Conservation (phyloP, 2,797 vertebrate species). For the Setipinna tenuifilis region DNA sequence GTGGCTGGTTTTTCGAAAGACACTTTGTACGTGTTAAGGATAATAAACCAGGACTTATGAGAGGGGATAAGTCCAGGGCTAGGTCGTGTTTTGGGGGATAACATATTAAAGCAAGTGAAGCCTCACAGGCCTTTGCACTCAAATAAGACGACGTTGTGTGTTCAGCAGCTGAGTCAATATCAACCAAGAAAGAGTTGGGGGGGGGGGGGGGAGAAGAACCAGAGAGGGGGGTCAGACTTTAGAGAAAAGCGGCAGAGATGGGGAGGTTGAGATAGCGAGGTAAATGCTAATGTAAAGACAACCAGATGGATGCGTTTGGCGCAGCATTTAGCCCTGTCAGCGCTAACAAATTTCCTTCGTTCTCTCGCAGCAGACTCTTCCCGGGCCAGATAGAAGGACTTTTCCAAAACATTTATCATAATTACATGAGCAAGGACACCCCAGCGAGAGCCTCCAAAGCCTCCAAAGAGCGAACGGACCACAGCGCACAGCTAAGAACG, state of each 20-base stretch:
- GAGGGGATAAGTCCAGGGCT: slow-evolving; percentile 41
- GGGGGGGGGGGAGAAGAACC: slow-evolving; percentile 49
- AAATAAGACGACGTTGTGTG: slow-evolving; percentile 41
- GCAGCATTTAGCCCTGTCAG: slow-evolving; percentile 20
- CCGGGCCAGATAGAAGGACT: slow-evolving; percentile 7
- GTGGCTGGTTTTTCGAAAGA: slow-evolving; percentile 33
- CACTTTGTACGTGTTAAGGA: slow-evolving; percentile 60
- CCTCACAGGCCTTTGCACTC: slow-evolving; percentile 43
- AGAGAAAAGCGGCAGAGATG: slow-evolving; percentile 16
- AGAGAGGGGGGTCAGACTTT: slow-evolving; percentile 27
- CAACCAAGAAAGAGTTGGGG: slow-evolving; percentile 49
- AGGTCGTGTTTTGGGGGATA: slow-evolving; percentile 51
- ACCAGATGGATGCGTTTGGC: slow-evolving; percentile 30
- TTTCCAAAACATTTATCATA: slow-evolving; percentile 25
- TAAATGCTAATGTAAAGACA: slow-evolving; percentile 55
- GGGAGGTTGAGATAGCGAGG: slow-evolving; percentile 46
- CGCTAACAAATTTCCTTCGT: not conserved
- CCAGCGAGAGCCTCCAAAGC: not conserved
- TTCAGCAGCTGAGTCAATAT: slow-evolving; percentile 77
- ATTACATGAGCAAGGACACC: slow-evolving; percentile 18
- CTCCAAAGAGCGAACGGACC: not conserved
- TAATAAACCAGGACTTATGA: slow-evolving; percentile 55
- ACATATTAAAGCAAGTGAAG: slow-evolving; percentile 52
- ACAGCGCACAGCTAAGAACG: not conserved
- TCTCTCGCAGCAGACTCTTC: not conserved